Percentiles rank a stretch among this genome's conserved stretches.
These are phyloP conservation scores for Hirtodrosophila histrioides DNA, from an alignment of 2,888 invertebrate species.

Conservation along the genomic window DNA sequence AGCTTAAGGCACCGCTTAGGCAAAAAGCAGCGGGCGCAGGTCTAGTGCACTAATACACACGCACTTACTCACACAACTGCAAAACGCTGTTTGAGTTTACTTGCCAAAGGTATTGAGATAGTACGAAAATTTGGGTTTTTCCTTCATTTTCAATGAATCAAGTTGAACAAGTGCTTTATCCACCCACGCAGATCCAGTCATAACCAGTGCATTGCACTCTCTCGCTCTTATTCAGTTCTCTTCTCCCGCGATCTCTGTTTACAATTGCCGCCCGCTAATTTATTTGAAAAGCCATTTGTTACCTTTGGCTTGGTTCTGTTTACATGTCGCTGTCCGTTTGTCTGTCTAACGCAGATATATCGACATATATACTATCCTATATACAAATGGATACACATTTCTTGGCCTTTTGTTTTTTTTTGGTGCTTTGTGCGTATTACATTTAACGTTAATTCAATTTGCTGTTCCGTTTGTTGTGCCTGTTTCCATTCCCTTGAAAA, in stretches of 20 bases:
- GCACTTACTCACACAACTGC: constrained; percentile 1
- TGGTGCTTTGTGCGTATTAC: constrained; percentile 47
- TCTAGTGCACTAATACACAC: constrained; percentile 12
- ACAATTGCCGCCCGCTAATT: constrained; percentile 67
- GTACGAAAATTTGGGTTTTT: too few species aligned
- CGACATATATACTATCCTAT: constrained; percentile 19
- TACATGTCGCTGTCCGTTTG: constrained; percentile 50
- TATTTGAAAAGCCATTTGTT: constrained; percentile 79
- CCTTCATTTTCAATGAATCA: too few species aligned
- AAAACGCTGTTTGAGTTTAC: neutral
- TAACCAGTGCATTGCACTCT: constrained; percentile 51
- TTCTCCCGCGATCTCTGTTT: constrained; percentile 50
- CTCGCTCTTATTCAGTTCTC: constrained; percentile 8
- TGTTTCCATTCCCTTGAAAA: constrained; percentile 9
- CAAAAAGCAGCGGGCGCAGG: neutral
- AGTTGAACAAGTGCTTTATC: too few species aligned
- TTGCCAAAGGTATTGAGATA: too few species aligned
- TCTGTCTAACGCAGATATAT: constrained; percentile 36
- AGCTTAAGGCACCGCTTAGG: constrained; percentile 8
- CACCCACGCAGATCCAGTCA: constrained; percentile 30
- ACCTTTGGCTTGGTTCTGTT: constrained; percentile 75
- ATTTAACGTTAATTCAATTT: constrained; percentile 70
- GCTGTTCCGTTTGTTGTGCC: constrained; percentile 20
- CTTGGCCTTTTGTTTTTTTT: constrained; percentile 25
- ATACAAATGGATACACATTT: constrained; percentile 39